Conservation (phyloP, 2,113 vertebrate species). For the Passer montanus region DNA sequence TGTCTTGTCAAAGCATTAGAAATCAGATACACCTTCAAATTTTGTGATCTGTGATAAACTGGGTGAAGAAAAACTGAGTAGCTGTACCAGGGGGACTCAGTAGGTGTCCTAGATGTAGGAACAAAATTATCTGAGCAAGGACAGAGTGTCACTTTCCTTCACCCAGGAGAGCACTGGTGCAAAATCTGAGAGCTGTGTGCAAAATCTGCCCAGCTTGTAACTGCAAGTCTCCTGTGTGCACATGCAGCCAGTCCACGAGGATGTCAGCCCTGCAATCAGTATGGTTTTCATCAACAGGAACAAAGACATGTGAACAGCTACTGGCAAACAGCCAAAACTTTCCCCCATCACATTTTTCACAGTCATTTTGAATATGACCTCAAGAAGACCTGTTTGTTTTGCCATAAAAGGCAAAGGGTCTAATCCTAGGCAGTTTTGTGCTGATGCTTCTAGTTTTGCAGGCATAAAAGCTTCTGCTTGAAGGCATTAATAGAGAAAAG, state of each 20-base stretch:
- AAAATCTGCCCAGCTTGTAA: not conserved
- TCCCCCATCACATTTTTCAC: constrained; percentile 58
- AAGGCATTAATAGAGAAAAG: not conserved
- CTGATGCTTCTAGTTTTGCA: constrained; percentile 47
- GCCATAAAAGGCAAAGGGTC: constrained; percentile 63
- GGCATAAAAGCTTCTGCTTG: constrained; percentile 35
- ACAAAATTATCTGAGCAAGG: not conserved
- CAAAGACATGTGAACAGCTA: constrained; percentile 56
- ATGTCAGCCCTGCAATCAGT: constrained; percentile 25
- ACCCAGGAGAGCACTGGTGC: fast-evolving
- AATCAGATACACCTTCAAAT: not conserved
- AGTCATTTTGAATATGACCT: constrained; percentile 66
- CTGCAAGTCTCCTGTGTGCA: not conserved
- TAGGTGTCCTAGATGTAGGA: not conserved
- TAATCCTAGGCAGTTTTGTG: constrained; percentile 49
- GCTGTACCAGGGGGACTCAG: not conserved
- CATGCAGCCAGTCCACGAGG: not conserved
- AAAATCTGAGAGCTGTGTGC: not conserved
- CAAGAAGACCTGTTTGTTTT: constrained; percentile 59
- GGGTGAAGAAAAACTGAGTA: not conserved
- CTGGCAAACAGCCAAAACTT: constrained; percentile 17
- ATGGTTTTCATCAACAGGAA: constrained; percentile 68
- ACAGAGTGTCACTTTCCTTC: not conserved
- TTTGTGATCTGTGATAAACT: not conserved
- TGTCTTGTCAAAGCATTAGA: not conserved